Evolutionary conservation across 2,888 invertebrate genomes (phyloP), one percentile per base, ranked within the genome.

Genomic region (Drymonia ruficornis): DNA sequence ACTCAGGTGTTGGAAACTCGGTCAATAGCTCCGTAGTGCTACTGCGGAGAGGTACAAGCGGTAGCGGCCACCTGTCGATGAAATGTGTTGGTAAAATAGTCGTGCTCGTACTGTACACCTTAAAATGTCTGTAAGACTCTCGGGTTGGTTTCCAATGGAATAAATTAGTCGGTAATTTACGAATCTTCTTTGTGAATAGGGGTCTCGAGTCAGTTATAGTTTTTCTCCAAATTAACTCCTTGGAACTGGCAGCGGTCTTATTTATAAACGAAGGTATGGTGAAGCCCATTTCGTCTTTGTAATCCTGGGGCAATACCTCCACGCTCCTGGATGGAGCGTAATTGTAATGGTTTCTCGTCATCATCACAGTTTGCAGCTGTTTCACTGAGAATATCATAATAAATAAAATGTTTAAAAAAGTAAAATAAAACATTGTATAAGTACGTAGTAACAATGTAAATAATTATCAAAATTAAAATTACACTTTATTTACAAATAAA

Each of bases 281-380:
- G 29, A 51, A 11, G 29, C 36, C 28, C 38, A 68, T 50, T 12
- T 66, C 68, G 5, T 45, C 43, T 13, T 64, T 55, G 43, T 78
- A 78, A 49, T 80, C 78, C 46, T 75, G 69, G 6, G 77, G 74
- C 16, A 74, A 53, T 40, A 77, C 42, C 42, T 64, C 50, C 1
- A 71, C 53, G 13, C 68, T 66, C 23, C 49, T 61, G 9, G 64
- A 60, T 40, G 52, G 34, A 12, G 57, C 49, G 49, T 77, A 77
- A 11, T 56, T 15, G 28, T 70, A 62, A 5, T 65, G 63, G 46
- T 72, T 78, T 57, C 73, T 77, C 7, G 72, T 71, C 31, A 70
- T 48, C 38, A 46, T 42, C 19, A 38, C 49, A 13, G 18, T 49
- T 23, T 43, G 31, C 13, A 48, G 16, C 7, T 6, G 29, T 36